phyloP scores from a whole-genome alignment of 2,888 invertebrate species.

The Phrixothrix hirtus region DNA sequence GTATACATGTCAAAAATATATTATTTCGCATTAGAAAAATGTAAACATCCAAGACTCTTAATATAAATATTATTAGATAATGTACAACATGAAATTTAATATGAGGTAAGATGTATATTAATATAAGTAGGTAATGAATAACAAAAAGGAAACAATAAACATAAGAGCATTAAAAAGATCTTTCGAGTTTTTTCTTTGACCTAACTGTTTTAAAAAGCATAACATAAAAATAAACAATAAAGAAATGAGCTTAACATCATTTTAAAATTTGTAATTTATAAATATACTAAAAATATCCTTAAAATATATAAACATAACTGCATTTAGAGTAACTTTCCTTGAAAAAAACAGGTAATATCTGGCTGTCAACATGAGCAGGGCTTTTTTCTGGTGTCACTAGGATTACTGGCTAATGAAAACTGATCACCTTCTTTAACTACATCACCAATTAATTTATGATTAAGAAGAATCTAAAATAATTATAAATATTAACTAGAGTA shows the following conservation, averaged over 20 bases:
- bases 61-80: conserved; percentile 12
- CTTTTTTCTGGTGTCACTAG: conserved; percentile 38
- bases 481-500: neutral
- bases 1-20: conserved; percentile 10
- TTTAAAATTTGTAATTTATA: no score
- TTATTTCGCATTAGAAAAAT: conserved; percentile 10
- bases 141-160: neutral
- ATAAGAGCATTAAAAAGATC: neutral
- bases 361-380: conserved; percentile 42
- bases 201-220: no score
- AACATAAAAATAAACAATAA: no score
- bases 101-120: neutral
- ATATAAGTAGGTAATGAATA: neutral
- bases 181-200: neutral
- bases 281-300: neutral
- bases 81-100: no score
- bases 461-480: conserved; percentile 70
- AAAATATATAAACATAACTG: conserved; percentile 9
- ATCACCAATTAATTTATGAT: conserved; percentile 75
- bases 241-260: no score
- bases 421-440: conserved; percentile 68
- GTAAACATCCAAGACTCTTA: conserved; percentile 16
- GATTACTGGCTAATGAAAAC: conserved; percentile 62
- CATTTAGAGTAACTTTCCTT: conserved; percentile 10
- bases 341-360: neutral